Evolutionary conservation across 2,888 invertebrate genomes (phyloP).

Genomic region (Rhimphoctona megacephalus): DNA sequence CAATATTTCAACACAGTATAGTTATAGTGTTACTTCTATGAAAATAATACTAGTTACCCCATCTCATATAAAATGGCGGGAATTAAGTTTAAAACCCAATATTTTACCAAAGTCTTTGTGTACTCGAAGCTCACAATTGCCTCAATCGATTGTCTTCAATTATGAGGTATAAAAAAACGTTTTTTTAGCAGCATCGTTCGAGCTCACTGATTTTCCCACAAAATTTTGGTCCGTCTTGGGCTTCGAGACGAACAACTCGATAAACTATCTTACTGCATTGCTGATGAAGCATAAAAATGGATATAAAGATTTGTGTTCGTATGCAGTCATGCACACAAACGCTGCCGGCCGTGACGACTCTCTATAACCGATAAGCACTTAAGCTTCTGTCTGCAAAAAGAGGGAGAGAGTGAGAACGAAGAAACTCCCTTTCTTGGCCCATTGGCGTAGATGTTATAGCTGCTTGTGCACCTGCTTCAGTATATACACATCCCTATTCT

Average conservation of each 20-base stretch:
- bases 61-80: too few species aligned
- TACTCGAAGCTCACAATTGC: background rate
- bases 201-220: conserved; percentile 51
- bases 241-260: conserved; percentile 20
- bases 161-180: background rate
- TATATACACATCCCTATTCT: conserved; percentile 20
- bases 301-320: conserved; percentile 13
- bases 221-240: conserved; percentile 9
- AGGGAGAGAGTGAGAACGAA: conserved; percentile 26
- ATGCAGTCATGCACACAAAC: background rate
- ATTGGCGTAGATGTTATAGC: conserved; percentile 44
- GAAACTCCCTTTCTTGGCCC: conserved; percentile 30
- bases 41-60: too few species aligned
- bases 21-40: too few species aligned
- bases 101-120: background rate
- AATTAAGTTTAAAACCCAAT: too few species aligned
- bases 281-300: conserved; percentile 41
- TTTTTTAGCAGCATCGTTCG: conserved; percentile 29
- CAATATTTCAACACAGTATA: too few species aligned
- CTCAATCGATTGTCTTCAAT: conserved; percentile 31
- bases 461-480: conserved; percentile 52
- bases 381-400: conserved; percentile 44
- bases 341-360: conserved; percentile 48
- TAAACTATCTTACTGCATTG: conserved; percentile 14
- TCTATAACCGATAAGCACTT: conserved; percentile 50